Evolutionary conservation across 2,888 invertebrate genomes (phyloP).

Genomic region (Napeogenes sylphis): DNA sequence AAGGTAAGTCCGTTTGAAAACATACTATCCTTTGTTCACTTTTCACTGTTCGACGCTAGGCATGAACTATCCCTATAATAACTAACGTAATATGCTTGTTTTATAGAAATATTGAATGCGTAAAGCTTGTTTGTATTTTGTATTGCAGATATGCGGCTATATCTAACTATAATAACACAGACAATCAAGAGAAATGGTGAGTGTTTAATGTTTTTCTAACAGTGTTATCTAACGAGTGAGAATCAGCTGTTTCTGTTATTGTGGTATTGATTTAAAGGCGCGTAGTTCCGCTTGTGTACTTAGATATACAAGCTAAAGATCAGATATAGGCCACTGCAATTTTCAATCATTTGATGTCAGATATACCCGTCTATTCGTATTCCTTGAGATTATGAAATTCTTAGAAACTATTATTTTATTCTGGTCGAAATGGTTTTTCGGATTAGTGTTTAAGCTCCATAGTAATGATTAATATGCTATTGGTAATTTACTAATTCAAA

Average conservation of each 20-base stretch:
- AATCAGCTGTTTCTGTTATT: conserved; percentile 59
- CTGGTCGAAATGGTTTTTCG: too few relatives aligned
- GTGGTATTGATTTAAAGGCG: conserved; percentile 59
- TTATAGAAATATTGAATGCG: conserved; percentile 39
- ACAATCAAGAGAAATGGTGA: conserved; percentile 67
- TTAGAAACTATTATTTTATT: too few relatives aligned
- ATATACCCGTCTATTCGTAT: not conserved
- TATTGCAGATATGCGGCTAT: conserved; percentile 73
- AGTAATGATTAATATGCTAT: too few relatives aligned
- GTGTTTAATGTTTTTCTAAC: conserved; percentile 39
- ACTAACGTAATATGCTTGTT: conserved; percentile 43
- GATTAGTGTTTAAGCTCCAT: too few relatives aligned
- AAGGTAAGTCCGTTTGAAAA: conserved; percentile 63
- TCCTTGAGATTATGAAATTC: not conserved
- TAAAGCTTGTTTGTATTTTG: conserved; percentile 53
- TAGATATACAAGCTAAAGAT: not conserved
- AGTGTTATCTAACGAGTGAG: conserved; percentile 15
- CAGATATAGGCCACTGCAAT: not conserved
- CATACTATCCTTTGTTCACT: conserved; percentile 70
- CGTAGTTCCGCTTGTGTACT: conserved; percentile 36
- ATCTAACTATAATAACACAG: conserved; percentile 69
- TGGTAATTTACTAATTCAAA: too few relatives aligned
- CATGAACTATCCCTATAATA: conserved; percentile 36
- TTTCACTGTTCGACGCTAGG: conserved; percentile 45
- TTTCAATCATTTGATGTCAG: not conserved